These are phyloP conservation scores for Euphonia xanthogaster DNA, from an alignment of 2,797 vertebrate genomes.

Conservation along the genomic window DNA sequence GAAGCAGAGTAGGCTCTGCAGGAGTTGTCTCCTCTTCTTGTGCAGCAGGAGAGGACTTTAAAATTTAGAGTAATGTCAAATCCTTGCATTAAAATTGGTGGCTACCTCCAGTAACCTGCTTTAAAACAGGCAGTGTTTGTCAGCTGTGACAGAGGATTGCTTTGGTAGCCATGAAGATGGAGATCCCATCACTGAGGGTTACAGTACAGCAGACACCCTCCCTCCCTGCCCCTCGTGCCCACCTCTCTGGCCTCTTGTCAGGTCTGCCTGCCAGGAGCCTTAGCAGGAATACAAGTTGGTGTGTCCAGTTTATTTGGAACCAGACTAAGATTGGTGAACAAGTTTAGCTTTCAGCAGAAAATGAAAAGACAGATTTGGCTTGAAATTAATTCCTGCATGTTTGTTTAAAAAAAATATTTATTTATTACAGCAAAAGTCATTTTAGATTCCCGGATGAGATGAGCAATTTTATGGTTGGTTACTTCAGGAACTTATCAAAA, in stretches of 20 bases:
- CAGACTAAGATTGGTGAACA: not conserved
- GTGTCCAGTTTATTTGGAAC: not conserved
- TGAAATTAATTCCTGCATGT: not conserved
- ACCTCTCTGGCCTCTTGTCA: not conserved
- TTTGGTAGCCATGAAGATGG: not conserved
- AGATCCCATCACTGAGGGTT: not conserved
- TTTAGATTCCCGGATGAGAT: not conserved
- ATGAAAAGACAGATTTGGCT: not conserved
- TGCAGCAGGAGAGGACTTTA: rapidly evolving
- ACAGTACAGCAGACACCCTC: not conserved
- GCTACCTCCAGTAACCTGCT: not conserved
- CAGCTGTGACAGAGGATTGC: not conserved
- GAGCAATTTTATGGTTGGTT: not conserved
- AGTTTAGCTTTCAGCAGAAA: not conserved
- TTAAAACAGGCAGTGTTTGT: not conserved
- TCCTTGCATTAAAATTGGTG: not conserved
- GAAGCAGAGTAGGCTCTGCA: not conserved
- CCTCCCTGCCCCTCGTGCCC: rapidly evolving
- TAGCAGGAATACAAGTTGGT: not conserved
- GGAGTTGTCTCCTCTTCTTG: not conserved
- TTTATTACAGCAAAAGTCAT: not conserved
- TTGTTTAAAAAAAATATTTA: not conserved
- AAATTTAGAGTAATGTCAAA: not conserved
- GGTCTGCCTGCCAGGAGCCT: not conserved
- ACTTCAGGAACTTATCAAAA: not conserved